A percentile compares a stretch with the other conserved stretches of the same genome.
phyloP scores from a whole-genome alignment of 2,113 vertebrate genomes.

The Epinephelus fuscoguttatus region DNA sequence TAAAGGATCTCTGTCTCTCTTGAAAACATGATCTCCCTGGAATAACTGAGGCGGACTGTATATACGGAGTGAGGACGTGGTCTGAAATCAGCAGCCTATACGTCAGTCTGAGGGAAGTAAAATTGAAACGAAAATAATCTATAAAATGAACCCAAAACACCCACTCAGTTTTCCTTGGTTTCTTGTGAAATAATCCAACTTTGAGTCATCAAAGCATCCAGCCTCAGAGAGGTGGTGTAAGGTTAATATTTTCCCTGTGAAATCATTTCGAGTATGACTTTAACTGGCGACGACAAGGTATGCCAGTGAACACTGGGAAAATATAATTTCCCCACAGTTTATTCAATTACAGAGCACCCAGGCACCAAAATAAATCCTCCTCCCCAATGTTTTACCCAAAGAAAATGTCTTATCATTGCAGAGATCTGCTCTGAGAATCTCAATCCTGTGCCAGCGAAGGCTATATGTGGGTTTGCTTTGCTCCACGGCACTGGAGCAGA shows the following conservation, averaged over 20 bases:
- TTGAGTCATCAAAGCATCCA: slow-evolving; percentile 31
- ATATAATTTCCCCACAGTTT: slow-evolving; percentile 57
- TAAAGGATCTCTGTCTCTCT: slow-evolving; percentile 34
- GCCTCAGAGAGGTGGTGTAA: slow-evolving; percentile 29
- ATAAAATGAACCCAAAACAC: slow-evolving; percentile 38
- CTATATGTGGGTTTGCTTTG: slow-evolving; percentile 50
- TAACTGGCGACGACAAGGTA: slow-evolving; percentile 49
- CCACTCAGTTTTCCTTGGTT: slow-evolving; percentile 12
- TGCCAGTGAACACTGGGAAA: slow-evolving; percentile 45
- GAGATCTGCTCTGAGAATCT: slow-evolving; percentile 37
- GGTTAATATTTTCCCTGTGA: slow-evolving; percentile 54
- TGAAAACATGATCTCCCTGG: slow-evolving; percentile 43
- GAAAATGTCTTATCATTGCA: slow-evolving; percentile 57
- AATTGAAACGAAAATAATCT: slow-evolving; percentile 24
- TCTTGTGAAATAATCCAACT: slow-evolving; percentile 42
- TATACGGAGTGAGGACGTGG: slow-evolving; percentile 8
- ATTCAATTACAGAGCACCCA: slow-evolving; percentile 66
- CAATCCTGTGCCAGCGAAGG: slow-evolving; percentile 22
- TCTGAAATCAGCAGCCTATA: slow-evolving; percentile 48
- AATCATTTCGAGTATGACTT: slow-evolving; percentile 44
- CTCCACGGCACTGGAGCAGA: slow-evolving; percentile 48
- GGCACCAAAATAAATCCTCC: slow-evolving; percentile 48
- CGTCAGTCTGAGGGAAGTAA: slow-evolving; percentile 15
- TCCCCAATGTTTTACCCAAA: slow-evolving; percentile 44
- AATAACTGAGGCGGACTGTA: slow-evolving; percentile 37